Percentiles rank a stretch among this genome's conserved stretches.
Conservation (phyloP, 2,113 vertebrate genomes). For the Lophura nycthemera region DNA sequence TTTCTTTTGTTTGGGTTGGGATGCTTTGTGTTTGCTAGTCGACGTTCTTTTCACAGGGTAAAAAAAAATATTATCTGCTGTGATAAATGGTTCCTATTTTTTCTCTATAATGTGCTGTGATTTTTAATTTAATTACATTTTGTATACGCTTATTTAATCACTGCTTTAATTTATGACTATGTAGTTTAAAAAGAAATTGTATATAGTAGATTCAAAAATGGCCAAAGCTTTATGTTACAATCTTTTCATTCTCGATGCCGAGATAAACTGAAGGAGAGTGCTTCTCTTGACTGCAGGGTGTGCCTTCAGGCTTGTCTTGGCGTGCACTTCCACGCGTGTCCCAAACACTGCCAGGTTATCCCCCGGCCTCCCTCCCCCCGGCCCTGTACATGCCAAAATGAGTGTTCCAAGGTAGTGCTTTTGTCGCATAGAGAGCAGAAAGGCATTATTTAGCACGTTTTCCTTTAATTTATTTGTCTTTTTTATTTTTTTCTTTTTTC, state of each 20-base stretch:
- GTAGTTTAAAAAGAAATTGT: conserved; percentile 89
- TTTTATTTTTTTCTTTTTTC: neutral
- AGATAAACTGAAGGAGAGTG: conserved; percentile 82
- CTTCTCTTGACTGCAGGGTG: conserved; percentile 82
- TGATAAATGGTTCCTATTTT: conserved; percentile 91
- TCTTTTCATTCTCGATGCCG: conserved; percentile 85
- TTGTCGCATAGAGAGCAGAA: conserved; percentile 84
- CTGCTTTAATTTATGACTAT: conserved; percentile 95
- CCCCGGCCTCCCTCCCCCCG: conserved; percentile 51
- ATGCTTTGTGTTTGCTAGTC: conserved; percentile 83
- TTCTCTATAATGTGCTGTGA: conserved; percentile 91
- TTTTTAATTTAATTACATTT: conserved; percentile 92
- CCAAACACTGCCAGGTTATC: conserved; percentile 91
- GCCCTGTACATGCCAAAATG: conserved; percentile 85
- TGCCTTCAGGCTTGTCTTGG: conserved; percentile 85
- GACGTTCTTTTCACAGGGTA: conserved; percentile 97
- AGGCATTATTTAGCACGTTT: conserved; percentile 79
- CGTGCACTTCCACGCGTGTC: conserved; percentile 87
- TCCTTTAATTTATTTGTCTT: conserved; percentile 85
- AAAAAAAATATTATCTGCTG: conserved; percentile 89
- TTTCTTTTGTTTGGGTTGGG: conserved; percentile 82
- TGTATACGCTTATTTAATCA: conserved; percentile 89
- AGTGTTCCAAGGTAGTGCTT: conserved; percentile 85
- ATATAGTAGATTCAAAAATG: conserved; percentile 91
- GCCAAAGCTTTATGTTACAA: conserved; percentile 89